A percentile compares a stretch with the other conserved stretches of the same genome.
Conservation (phyloP, 2,113 vertebrate species). For the Anseranas semipalmata region DNA sequence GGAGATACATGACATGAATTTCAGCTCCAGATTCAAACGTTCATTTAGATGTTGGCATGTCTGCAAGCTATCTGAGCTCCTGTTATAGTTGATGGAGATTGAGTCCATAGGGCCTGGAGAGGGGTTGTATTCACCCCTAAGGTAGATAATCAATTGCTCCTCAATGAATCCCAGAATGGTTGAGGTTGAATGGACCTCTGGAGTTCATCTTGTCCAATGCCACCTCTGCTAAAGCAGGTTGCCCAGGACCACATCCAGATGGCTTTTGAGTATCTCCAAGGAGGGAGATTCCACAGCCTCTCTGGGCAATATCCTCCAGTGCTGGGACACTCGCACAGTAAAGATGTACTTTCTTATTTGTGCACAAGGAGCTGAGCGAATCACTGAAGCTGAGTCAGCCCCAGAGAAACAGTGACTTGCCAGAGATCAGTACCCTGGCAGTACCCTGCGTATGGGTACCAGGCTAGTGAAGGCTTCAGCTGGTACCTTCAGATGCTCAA, state of each 20-base stretch:
- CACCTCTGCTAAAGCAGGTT: not conserved
- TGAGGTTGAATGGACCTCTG: not conserved
- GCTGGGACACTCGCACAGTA: not conserved
- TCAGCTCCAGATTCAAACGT: not conserved
- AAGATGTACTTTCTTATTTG: not conserved
- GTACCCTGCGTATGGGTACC: not conserved
- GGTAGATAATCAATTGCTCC: not conserved
- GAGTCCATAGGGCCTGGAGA: not conserved
- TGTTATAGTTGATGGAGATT: not conserved
- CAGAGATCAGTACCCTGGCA: not conserved
- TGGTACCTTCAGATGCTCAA: not conserved
- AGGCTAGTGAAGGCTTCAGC: not conserved
- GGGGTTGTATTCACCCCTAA: not conserved
- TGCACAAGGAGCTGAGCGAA: not conserved
- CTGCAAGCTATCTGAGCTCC: not conserved
- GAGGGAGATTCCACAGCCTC: not conserved
- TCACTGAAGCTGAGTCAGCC: not conserved
- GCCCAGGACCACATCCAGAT: not conserved
- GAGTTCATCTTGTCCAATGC: not conserved
- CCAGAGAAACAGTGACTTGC: not conserved
- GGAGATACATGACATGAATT: not conserved
- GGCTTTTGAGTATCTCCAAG: not conserved
- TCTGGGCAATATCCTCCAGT: not conserved
- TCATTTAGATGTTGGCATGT: not conserved
- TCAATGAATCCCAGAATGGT: not conserved